Conservation (phyloP, 2,888 invertebrate species). For the Empis stercorea region DNA sequence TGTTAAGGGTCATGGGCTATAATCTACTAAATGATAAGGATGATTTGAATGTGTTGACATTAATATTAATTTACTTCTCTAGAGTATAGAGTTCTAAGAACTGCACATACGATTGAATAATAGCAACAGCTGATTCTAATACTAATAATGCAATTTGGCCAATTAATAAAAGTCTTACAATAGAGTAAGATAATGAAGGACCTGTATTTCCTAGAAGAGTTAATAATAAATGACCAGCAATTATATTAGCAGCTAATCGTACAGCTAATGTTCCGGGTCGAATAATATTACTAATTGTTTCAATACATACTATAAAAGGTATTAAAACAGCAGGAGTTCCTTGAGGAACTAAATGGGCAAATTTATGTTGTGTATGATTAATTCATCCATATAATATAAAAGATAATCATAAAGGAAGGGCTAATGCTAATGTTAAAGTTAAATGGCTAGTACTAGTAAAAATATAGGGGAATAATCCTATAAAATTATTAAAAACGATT, state of each 20-base stretch:
- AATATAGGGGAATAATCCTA: slow-evolving; percentile 57
- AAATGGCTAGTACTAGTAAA: slow-evolving; percentile 56
- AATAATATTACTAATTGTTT: slow-evolving; percentile 59
- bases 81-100: slow-evolving; percentile 52
- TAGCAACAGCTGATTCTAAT: slow-evolving; percentile 41
- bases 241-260: slow-evolving; percentile 63
- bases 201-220: slow-evolving; percentile 41
- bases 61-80: slow-evolving; percentile 49
- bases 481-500: slow-evolving; percentile 53
- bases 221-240: slow-evolving; percentile 57
- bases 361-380: slow-evolving; percentile 49
- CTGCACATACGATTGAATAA: slow-evolving; percentile 49
- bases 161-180: slow-evolving; percentile 24
- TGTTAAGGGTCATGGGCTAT: slow-evolving; percentile 51
- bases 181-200: slow-evolving; percentile 16
- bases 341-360: slow-evolving; percentile 54
- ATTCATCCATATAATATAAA: slow-evolving; percentile 54
- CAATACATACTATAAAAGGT: slow-evolving; percentile 62
- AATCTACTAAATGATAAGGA: slow-evolving; percentile 51
- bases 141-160: slow-evolving; percentile 37
- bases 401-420: slow-evolving; percentile 49
- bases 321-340: slow-evolving; percentile 50
- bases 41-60: slow-evolving; percentile 44
- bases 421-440: slow-evolving; percentile 43
- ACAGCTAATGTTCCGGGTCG: slow-evolving; percentile 56